These are phyloP conservation scores for Plebejus argus DNA, from an alignment of 2,888 invertebrate genomes.

Conservation along the genomic window DNA sequence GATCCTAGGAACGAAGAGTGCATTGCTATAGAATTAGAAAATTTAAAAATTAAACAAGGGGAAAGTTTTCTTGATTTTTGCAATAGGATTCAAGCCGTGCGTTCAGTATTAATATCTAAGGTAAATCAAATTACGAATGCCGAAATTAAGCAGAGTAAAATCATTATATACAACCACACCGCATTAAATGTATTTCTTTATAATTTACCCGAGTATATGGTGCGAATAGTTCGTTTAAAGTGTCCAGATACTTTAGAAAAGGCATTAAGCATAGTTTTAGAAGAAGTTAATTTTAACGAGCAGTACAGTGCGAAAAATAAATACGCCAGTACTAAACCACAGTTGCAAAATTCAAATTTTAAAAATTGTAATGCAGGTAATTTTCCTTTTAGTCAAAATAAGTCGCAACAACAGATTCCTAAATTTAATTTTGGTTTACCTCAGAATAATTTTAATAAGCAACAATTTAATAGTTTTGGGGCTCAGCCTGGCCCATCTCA, in stretches of 20 bases:
- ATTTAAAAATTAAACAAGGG: not conserved
- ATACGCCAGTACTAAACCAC: too few species aligned
- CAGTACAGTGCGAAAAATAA: too few species aligned
- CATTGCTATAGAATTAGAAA: conserved; percentile 30
- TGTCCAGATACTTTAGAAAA: conserved; percentile 4
- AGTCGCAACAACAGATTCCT: conserved; percentile 3
- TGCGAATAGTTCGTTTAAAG: conserved; percentile 25
- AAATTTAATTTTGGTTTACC: conserved; percentile 18
- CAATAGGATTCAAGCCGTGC: conserved; percentile 31
- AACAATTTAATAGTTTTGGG: conserved; percentile 7
- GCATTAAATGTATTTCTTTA: conserved; percentile 32
- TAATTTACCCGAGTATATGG: conserved; percentile 27
- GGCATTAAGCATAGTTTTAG: conserved; percentile 18
- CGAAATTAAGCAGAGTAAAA: not conserved
- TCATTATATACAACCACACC: conserved; percentile 28
- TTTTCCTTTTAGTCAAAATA: conserved; percentile 15
- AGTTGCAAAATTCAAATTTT: too few species aligned
- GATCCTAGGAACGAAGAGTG: conserved; percentile 31
- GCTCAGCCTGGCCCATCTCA: conserved; percentile 24
- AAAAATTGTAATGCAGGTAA: not conserved
- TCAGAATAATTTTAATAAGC: conserved; percentile 15
- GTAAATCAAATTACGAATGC: conserved; percentile 19
- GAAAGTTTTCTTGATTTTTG: conserved; percentile 33
- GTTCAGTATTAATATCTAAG: conserved; percentile 28
- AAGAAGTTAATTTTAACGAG: not conserved